Evolutionary conservation across 53 echinoderm and acorn worm species (phyloP).

Genomic region (Temnopleurus reevesii): DNA sequence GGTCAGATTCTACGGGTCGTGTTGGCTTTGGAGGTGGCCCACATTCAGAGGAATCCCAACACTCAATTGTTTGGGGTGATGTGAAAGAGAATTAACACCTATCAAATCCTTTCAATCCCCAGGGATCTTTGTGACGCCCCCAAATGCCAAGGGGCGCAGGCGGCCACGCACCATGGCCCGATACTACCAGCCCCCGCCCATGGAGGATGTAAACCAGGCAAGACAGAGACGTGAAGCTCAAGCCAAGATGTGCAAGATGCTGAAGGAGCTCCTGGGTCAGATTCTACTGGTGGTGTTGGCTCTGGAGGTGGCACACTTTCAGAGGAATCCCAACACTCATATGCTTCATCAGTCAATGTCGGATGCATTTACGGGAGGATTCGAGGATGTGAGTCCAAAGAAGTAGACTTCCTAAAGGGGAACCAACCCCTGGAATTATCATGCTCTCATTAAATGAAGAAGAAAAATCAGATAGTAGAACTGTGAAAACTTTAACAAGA

Average conservation of each 20-base stretch:
- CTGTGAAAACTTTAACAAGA: too few relatives aligned
- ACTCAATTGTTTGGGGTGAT: too few relatives aligned
- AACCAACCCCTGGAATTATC: too few relatives aligned
- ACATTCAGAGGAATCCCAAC: constrained; percentile 71
- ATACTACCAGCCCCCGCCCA: constrained; percentile 78
- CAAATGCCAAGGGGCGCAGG: not conserved
- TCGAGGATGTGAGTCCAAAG: constrained; percentile 76
- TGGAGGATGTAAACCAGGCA: constrained; percentile 64
- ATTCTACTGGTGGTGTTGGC: constrained; percentile 74
- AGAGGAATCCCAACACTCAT: constrained; percentile 69
- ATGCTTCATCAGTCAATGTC: constrained; percentile 66
- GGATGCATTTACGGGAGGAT: constrained; percentile 61
- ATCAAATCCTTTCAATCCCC: not conserved
- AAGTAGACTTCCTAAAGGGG: too few relatives aligned
- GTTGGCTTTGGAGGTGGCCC: constrained; percentile 77
- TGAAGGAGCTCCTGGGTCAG: constrained; percentile 79
- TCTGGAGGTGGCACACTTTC: constrained; percentile 75
- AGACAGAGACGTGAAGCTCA: constrained; percentile 60
- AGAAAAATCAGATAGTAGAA: too few relatives aligned
- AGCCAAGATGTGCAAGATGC: constrained; percentile 72
- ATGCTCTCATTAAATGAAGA: too few relatives aligned
- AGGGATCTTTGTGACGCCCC: not conserved
- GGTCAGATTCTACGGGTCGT: constrained; percentile 77
- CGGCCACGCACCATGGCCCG: constrained; percentile 1
- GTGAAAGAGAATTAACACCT: too few relatives aligned